Conservation (phyloP, 1,140 invertebrate genomes). For the Sitophilus oryzae region DNA sequence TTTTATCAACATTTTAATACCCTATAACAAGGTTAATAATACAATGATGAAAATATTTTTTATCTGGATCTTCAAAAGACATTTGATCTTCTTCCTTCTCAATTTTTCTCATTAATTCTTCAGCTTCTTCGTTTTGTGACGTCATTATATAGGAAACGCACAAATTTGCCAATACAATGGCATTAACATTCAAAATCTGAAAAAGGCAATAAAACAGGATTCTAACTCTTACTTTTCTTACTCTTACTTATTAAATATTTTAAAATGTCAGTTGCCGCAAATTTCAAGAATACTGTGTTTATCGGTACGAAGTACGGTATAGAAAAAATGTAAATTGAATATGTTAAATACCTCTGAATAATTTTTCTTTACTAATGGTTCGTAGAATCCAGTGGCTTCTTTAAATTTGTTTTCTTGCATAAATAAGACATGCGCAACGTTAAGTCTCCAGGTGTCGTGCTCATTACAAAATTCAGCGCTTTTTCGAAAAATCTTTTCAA, state of each 20-base stretch:
- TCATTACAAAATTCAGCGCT: constrained; percentile 98
- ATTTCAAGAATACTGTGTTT: no score
- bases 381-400: constrained; percentile 96
- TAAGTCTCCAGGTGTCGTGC: constrained; percentile 94
- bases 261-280: no score
- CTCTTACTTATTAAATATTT: no score
- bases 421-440: constrained; percentile 97
- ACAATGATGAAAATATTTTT: constrained; percentile 94
- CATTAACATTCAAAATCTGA: constrained; percentile 87
- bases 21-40: constrained; percentile 99
- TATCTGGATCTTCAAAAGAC: constrained; percentile 87
- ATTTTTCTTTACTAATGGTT: constrained; percentile 95
- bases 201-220: constrained; percentile 29
- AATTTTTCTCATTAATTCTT: constrained; percentile 97
- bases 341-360: constrained; percentile 82
- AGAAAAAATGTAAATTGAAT: no score
- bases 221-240: no score
- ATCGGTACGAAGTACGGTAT: no score
- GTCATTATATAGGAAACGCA: constrained; percentile 99
- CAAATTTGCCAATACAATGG: constrained; percentile 95
- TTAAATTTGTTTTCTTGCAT: constrained; percentile 99
- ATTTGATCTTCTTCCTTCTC: constrained; percentile 96
- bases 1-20: constrained; percentile 40
- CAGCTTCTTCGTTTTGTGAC: constrained; percentile 97
- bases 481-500: constrained; percentile 91